Evolutionary conservation across 2,113 vertebrate species (phyloP).

Genomic region (Dicerorhinus sumatrensis): DNA sequence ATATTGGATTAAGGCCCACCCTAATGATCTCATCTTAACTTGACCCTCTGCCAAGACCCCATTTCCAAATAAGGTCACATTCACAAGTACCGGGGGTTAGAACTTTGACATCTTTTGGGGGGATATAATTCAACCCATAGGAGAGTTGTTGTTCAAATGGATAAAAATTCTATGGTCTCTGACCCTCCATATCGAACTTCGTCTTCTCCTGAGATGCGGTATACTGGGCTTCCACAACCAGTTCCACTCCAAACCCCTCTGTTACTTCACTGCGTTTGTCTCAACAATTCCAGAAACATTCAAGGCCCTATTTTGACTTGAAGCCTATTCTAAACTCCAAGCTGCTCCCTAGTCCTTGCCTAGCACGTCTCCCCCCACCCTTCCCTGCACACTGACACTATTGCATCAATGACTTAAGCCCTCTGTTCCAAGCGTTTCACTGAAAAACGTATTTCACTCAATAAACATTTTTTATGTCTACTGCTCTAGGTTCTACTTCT

Average conservation of each 20-base stretch:
- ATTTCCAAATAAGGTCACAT: neutral
- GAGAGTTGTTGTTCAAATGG: neutral
- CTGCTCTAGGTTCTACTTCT: neutral
- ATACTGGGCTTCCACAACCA: neutral
- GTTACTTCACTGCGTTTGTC: neutral
- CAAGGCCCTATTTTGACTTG: neutral
- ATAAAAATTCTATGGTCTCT: neutral
- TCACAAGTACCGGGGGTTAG: neutral
- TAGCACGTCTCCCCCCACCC: accelerated
- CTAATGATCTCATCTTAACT: neutral
- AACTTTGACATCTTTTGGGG: neutral
- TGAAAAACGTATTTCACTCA: neutral
- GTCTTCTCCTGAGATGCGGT: neutral
- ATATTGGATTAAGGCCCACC: neutral
- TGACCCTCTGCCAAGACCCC: neutral
- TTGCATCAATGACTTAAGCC: neutral
- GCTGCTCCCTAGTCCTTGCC: too few species aligned
- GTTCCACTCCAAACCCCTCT: neutral
- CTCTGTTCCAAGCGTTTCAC: neutral
- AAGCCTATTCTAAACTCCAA: neutral
- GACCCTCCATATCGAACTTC: neutral
- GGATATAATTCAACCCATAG: neutral
- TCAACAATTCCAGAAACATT: neutral
- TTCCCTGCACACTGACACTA: neutral
- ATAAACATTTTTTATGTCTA: neutral